Base-by-base conservation (phyloP, 2,797 vertebrate species). In the Orestias chungarensis region DNA sequence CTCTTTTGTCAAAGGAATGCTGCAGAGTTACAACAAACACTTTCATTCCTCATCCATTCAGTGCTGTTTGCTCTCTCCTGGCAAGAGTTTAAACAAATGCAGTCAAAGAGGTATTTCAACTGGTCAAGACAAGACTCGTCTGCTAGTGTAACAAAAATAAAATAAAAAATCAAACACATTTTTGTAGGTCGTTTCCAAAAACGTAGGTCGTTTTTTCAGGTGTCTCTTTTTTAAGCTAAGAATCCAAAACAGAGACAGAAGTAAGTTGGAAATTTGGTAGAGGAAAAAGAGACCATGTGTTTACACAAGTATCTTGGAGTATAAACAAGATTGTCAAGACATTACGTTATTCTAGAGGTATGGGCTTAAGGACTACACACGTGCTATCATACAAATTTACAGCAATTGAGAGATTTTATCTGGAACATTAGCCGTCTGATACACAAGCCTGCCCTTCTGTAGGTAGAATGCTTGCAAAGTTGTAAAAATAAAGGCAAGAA, bases 1-100 rank as follows among this genome's bases (percentile, higher is more conserved):
- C 79, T 84, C 91, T 89, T 94, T 94, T 93, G 92, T 94, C 68
- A 64, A 75, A 87, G 88, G 90, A 92, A 93, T 93, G 92, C 80
- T 74, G 82, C 67, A 84, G 73, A 89, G 84, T 82, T 80, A 82
- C 77, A 79, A 88, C 90, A 93, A 93, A 93, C 87, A 91, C 82
- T 91, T 87, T 74, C 85, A 88, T 93, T 93, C 90, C 90, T 89
- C 67, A 40, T 86, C 88, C 82, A 87, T 88, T 92, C 86, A 90
- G 31, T 18, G 52, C 35, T 79, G 85, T 85, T 89, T 88, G 76
- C 87, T 81, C 76, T 83, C 78, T 81, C 86, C 73, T 82, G 85
- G 79, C 84, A 74, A 59, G 23, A 68, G 88, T 89, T 88, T 87
- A 88, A 93, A 87, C 83, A 83, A 88, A 80, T 44, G 74, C 52